Percentiles rank a stretch among this genome's conserved stretches.
phyloP scores from a whole-genome alignment of 2,888 invertebrate species.

The Oscheius onirici region DNA sequence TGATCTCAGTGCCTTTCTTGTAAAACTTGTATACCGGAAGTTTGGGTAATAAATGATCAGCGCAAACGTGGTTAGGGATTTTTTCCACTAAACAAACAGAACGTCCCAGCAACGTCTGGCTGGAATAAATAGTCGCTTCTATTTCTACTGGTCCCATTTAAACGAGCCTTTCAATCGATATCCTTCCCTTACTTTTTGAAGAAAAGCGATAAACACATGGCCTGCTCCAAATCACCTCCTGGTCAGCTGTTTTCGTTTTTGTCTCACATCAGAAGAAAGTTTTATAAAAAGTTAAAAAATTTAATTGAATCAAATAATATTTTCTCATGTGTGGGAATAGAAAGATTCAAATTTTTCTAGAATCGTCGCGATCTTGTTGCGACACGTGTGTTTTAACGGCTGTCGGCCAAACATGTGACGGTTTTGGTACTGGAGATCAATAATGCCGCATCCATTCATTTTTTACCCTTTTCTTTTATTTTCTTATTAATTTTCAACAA shows the following conservation, averaged over 20 bases:
- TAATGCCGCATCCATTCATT: neutral
- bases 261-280: too few species aligned
- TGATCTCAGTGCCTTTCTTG: neutral
- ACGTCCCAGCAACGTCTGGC: constrained; percentile 9
- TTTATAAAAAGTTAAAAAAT: too few species aligned
- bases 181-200: too few species aligned
- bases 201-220: too few species aligned
- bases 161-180: too few species aligned
- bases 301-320: too few species aligned
- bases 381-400: constrained; percentile 22
- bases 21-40: neutral
- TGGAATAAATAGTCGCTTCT: constrained; percentile 8
- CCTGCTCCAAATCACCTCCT: too few species aligned
- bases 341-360: too few species aligned
- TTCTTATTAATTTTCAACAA: neutral
- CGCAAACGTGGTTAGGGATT: neutral
- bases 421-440: constrained; percentile 17
- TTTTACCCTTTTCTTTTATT: neutral
- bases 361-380: neutral
- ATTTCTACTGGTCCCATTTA: too few species aligned
- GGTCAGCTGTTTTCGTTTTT: too few species aligned
- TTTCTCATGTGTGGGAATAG: too few species aligned
- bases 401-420: constrained; percentile 20
- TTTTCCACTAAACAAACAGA: constrained; percentile 12
- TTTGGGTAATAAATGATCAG: neutral